Evolutionary conservation across 2,113 vertebrate genomes (phyloP), one percentile per base, ranked within the genome.

Genomic region (Plectropomus leopardus): DNA sequence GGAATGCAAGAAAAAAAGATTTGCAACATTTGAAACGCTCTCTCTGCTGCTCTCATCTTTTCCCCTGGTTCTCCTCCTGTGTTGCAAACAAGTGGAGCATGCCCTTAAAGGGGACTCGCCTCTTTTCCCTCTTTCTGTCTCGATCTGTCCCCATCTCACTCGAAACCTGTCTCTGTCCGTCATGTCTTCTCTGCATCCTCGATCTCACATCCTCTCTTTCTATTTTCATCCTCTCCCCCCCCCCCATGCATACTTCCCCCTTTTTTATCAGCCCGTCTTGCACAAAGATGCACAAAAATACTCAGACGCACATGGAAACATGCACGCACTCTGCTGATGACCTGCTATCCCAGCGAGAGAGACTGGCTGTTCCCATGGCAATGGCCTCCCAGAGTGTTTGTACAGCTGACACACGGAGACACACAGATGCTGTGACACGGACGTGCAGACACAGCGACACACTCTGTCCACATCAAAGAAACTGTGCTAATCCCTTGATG

Each of bases 311-410:
- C 76, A 83, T 64, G 64, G 76, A 83, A 84, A 78, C 64, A 81
- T 58, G 73, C 74, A 82, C 4, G 14, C 76, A 11, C 54, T 47
- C 76, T 47, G 71, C 79, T 63, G 83, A 85, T 87, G 90, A 86
- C 84, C 90, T 42, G 73, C 76, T 74, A 80, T 85, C 86, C 86
- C 82, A 72, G 66, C 23, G 80, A 76, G 88, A 73, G 64, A 84
- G 51, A 57, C 61, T 34, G 57, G 69, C 30, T 74, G 88, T 92
- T 93, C 88, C 90, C 93, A 89, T 90, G 86, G 83, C 65, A 83
- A 93, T 77, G 88, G 83, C 69, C 88, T 84, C 80, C 55, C 59
- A n/a, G 10, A 77, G 79, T 94, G 92, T 95, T 94, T 94, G 92
- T 80, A 90, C 94, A 94, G 94, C 94, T 94, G 94, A 93, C 48